These are phyloP conservation scores for Sitodiplosis mosellana DNA, from an alignment of 1,140 invertebrate genomes.

Conservation along the genomic window DNA sequence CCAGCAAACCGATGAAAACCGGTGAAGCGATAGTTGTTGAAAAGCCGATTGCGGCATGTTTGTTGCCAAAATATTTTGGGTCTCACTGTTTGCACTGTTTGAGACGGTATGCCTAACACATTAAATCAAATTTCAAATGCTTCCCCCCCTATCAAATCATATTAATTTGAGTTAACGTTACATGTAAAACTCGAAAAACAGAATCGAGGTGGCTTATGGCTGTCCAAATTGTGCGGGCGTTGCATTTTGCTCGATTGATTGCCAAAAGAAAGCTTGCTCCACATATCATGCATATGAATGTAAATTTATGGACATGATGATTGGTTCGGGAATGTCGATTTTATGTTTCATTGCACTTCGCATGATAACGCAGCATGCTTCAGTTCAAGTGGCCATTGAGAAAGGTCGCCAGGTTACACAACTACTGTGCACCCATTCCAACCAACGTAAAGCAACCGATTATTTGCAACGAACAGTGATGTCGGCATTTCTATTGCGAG, in stretches of 20 bases:
- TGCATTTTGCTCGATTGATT: conserved; percentile 53
- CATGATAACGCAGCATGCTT: conserved; percentile 46
- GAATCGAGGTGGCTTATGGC: conserved; percentile 41
- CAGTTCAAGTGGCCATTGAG: conserved; percentile 19
- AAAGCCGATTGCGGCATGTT: conserved; percentile 49
- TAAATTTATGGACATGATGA: conserved; percentile 47
- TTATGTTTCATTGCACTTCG: conserved; percentile 55
- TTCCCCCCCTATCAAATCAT: not conserved
- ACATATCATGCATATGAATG: conserved; percentile 73
- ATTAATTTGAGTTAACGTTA: not conserved
- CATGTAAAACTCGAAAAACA: conserved; percentile 13
- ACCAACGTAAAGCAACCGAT: conserved; percentile 42
- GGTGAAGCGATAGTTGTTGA: conserved; percentile 53
- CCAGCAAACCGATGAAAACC: conserved; percentile 33
- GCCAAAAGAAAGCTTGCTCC: conserved; percentile 40
- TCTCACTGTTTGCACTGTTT: conserved; percentile 75
- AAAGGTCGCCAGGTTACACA: conserved; percentile 26
- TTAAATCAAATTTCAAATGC: not conserved
- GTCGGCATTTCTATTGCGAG: conserved; percentile 56
- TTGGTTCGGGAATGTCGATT: conserved; percentile 62
- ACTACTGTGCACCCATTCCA: conserved; percentile 45
- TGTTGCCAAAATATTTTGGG: conserved; percentile 49
- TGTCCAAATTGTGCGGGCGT: conserved; percentile 57
- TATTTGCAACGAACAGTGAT: conserved; percentile 59
- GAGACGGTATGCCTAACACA: conserved; percentile 33